Conservation (phyloP, 2,888 invertebrate species). For the Lysandra bellargus region DNA sequence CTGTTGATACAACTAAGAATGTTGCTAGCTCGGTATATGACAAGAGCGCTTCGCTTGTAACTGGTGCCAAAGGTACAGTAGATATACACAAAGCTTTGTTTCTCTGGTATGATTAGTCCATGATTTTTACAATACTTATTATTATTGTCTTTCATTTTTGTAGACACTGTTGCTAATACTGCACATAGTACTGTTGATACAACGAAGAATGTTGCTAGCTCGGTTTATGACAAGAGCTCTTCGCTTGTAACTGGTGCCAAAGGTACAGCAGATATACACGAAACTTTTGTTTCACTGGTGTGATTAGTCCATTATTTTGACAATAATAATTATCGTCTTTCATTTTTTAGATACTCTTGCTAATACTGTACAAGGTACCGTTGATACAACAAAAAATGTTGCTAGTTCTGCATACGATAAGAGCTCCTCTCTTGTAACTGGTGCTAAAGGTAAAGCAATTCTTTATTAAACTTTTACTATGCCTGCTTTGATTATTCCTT, state of each 20-base stretch:
- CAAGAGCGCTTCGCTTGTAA: constrained; percentile 48
- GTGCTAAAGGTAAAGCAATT: constrained; percentile 44
- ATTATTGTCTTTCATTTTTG: background rate
- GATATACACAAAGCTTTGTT: background rate
- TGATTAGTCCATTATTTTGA: constrained; percentile 23
- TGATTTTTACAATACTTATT: background rate
- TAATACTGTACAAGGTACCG: constrained; percentile 47
- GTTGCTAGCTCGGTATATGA: constrained; percentile 48
- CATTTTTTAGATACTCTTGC: constrained; percentile 55
- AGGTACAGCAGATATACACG: constrained; percentile 38
- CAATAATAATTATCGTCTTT: no score
- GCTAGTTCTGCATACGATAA: constrained; percentile 55
- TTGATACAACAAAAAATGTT: constrained; percentile 57
- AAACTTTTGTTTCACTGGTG: background rate
- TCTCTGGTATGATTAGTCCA: background rate
- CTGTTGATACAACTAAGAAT: constrained; percentile 50
- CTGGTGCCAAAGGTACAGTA: constrained; percentile 39
- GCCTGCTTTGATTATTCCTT: background rate
- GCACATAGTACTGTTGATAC: constrained; percentile 49
- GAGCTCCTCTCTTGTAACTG: constrained; percentile 47
- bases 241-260: constrained; percentile 44
- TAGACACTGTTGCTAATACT: no score
- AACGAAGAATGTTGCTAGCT: constrained; percentile 45
- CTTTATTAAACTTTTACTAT: background rate
- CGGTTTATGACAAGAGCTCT: constrained; percentile 52